Evolutionary conservation across 2,888 invertebrate species (phyloP).

Genomic region (Macaria liturata): DNA sequence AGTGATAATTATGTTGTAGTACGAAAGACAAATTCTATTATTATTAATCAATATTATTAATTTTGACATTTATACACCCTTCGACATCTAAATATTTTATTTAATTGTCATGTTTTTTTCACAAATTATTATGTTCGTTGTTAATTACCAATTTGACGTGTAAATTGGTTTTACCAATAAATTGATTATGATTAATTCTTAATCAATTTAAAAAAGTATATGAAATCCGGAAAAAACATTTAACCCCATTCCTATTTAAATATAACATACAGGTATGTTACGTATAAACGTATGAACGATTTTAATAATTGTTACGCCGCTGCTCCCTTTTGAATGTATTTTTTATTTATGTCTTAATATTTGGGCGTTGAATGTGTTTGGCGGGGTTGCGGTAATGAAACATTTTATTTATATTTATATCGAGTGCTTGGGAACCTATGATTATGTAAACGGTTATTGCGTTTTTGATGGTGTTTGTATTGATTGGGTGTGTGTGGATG

Average conservation of each 20-base stretch:
- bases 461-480: neutral
- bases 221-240: slow-evolving; percentile 1
- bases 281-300: slow-evolving; percentile 2
- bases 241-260: slow-evolving; percentile 6
- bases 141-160: no score
- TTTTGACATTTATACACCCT: no score
- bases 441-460: neutral
- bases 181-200: no score
- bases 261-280: slow-evolving; percentile 11
- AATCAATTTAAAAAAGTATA: no score
- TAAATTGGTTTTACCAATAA: no score
- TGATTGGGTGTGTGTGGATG: no score
- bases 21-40: no score
- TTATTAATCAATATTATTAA: no score
- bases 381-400: slow-evolving; percentile 5
- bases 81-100: no score
- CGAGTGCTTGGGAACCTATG: neutral
- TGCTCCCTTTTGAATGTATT: slow-evolving; percentile 18
- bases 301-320: slow-evolving; percentile 21
- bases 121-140: no score
- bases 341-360: slow-evolving; percentile 26
- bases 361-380: slow-evolving; percentile 7
- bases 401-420: slow-evolving; percentile 2
- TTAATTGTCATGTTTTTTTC: no score
- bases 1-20: no score